phyloP scores from a whole-genome alignment of 1,140 invertebrate species.

The Potamilus streckersoni region DNA sequence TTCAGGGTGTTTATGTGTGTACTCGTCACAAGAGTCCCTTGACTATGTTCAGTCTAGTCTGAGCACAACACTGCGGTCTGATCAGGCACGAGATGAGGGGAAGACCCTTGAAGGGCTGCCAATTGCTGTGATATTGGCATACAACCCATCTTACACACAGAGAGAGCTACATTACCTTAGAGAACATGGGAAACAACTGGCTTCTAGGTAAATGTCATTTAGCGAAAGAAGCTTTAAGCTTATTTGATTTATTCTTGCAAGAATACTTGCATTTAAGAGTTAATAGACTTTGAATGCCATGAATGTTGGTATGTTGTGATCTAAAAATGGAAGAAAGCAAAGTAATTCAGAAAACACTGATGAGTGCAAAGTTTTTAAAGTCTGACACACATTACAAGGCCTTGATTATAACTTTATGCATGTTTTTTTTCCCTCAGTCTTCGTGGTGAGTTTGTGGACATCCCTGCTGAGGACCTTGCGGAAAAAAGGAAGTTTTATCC shows the following conservation, averaged over 20 bases:
- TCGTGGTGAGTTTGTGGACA: constrained; percentile 89
- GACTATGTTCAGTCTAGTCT: constrained; percentile 92
- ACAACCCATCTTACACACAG: constrained; percentile 85
- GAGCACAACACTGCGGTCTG: constrained; percentile 90
- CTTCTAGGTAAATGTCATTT: constrained; percentile 77
- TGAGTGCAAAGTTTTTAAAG: background rate
- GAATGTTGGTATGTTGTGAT: background rate
- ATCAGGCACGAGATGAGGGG: constrained; percentile 87
- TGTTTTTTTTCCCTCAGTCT: constrained; percentile 72
- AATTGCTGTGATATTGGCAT: constrained; percentile 89
- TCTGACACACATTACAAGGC: background rate
- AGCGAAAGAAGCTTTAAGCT: background rate
- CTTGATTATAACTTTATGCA: constrained; percentile 3
- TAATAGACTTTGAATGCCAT: too few species aligned
- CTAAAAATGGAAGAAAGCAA: background rate
- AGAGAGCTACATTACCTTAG: constrained; percentile 84
- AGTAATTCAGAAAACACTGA: too few species aligned
- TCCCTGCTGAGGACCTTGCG: constrained; percentile 74
- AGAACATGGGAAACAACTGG: constrained; percentile 90
- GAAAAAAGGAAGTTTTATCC: constrained; percentile 71
- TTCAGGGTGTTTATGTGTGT: constrained; percentile 78
- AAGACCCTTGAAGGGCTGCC: constrained; percentile 87
- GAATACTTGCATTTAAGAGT: background rate
- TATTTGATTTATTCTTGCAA: background rate
- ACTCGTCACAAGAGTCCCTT: constrained; percentile 90